These are phyloP conservation scores for Hirtodrosophila duncani DNA, from an alignment of 2,888 invertebrate genomes.

Conservation along the genomic window DNA sequence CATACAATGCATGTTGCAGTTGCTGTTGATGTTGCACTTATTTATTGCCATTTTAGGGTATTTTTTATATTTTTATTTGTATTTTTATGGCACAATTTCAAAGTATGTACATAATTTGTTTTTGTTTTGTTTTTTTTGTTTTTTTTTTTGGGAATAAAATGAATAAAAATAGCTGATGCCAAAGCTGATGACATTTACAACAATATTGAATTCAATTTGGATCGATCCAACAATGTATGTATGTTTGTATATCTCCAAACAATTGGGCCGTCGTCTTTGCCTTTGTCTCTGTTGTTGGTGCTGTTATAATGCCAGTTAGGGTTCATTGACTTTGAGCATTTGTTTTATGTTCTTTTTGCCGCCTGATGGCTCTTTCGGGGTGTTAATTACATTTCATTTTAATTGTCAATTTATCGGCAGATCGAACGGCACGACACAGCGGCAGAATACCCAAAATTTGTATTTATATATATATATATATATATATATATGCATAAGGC, in stretches of 20 bases:
- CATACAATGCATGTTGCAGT: constrained; percentile 56
- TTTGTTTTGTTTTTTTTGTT: background rate
- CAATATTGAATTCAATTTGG: constrained; percentile 8
- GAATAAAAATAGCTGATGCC: too few relatives aligned
- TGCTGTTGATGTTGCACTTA: constrained; percentile 19
- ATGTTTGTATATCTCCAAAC: constrained; percentile 4
- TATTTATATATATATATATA: background rate
- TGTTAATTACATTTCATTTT: constrained; percentile 63
- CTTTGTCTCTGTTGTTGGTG: constrained; percentile 7
- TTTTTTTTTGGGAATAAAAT: too few relatives aligned
- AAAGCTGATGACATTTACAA: background rate
- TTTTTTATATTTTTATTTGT: constrained; percentile 4
- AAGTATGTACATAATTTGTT: constrained; percentile 28
- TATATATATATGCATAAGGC: background rate
- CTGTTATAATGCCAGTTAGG: constrained; percentile 25
- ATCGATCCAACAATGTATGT: constrained; percentile 11
- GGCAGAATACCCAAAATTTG: background rate
- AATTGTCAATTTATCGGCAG: constrained; percentile 53
- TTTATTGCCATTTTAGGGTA: constrained; percentile 10
- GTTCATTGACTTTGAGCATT: constrained; percentile 58
- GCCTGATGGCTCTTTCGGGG: constrained; percentile 29
- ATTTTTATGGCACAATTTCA: constrained; percentile 46
- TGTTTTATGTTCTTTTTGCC: background rate
- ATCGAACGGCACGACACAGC: constrained; percentile 9
- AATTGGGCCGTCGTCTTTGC: background rate